Conservation (phyloP, 2,113 vertebrate genomes). For the Neoarius graeffei region DNA sequence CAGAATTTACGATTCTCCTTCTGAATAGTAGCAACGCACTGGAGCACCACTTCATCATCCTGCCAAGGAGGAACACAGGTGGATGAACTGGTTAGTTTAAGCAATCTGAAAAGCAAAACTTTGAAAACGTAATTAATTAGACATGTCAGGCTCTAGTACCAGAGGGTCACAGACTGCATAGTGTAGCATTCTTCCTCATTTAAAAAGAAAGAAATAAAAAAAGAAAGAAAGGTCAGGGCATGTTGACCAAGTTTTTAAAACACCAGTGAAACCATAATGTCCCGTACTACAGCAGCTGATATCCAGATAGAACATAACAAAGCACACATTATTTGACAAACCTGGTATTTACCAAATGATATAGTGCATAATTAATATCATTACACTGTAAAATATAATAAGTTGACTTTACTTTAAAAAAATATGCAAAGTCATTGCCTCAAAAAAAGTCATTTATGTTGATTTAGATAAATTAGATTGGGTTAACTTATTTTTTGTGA, state of each 20-base stretch:
- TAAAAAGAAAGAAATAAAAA: neutral
- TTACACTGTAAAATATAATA: too few species aligned
- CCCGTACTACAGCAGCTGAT: neutral
- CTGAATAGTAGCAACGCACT: slow-evolving; percentile 85
- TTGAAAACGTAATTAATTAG: neutral
- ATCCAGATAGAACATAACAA: neutral
- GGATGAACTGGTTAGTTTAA: neutral
- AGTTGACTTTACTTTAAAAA: too few species aligned
- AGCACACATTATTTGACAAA: neutral
- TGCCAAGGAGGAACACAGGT: slow-evolving; percentile 65
- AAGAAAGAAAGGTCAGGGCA: neutral
- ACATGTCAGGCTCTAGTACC: neutral
- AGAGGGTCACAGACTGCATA: neutral
- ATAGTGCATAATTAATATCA: neutral
- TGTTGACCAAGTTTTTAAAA: neutral
- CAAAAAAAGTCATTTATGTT: too few species aligned
- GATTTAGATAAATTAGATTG: too few species aligned
- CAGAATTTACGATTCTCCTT: slow-evolving; percentile 98
- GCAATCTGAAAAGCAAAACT: slow-evolving; percentile 26
- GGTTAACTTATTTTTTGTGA: too few species aligned
- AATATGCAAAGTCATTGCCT: too few species aligned
- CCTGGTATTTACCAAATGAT: neutral
- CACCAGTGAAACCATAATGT: neutral
- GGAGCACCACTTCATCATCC: slow-evolving; percentile 98
- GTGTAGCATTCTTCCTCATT: neutral